Base-by-base conservation (phyloP, 2,888 invertebrate species). In the Sinodicranocentrus sp. region DNA sequence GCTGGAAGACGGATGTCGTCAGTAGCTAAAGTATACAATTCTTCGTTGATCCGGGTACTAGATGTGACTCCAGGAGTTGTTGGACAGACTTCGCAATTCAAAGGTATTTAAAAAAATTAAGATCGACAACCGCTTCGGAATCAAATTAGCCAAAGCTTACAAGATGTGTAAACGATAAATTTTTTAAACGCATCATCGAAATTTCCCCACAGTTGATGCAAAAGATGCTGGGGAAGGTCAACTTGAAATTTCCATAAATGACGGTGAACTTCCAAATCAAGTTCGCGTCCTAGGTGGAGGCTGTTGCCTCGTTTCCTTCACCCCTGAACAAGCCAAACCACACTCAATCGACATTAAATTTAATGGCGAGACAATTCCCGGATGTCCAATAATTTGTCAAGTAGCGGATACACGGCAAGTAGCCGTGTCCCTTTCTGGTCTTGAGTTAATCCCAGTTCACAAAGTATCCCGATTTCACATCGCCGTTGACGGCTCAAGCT, bases 161-260 rank as follows among this genome's bases (percentile, higher is more conserved):
- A n/a, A n/a, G n/a, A n/a, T n/a, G n/a, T n/a, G n/a, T n/a, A n/a
- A n/a, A n/a, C 10, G 33, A 33, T 33, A 33, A 3, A 33, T 33
- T 33, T 33, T 33, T 33, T 33, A n/a, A n/a, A n/a, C n/a, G n/a
- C n/a, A n/a, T n/a, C n/a, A 6, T 33, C 33, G 33, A 6, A 33
- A 33, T 33, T n/a, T n/a, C n/a, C 33, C 33, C 33, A 3, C 92
- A 97, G 99, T 99, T 91, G 98, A 99, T 92, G 99, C 98, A 67
- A 97, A 97, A 90, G 96, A 97, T 90, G 99, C 99, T 71, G 99
- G 99, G 52, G 99, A 99, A 92, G 99, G 99, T 68, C 98, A 99
- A 92, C 93, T 99, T 90, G 99, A 99, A 93, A 99, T 99, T 90
- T 98, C 98, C 89, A 98, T 99, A 90, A 99, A 99, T 91, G 98